Evolutionary conservation across 2,113 vertebrate species (phyloP), one percentile per base, ranked within the genome.

Genomic region (Salvelinus namaycush): DNA sequence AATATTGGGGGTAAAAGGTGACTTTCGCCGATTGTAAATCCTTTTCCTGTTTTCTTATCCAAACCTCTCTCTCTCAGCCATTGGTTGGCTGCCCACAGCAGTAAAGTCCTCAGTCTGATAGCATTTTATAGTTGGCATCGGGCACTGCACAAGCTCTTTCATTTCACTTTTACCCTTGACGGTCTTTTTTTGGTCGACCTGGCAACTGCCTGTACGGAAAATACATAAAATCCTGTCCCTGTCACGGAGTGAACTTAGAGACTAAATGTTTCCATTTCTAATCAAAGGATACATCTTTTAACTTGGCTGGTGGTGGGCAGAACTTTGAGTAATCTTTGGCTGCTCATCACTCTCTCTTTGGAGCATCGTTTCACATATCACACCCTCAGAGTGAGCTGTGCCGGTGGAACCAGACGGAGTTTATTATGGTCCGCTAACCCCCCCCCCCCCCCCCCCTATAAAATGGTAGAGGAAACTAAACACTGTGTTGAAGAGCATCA

Each of bases 1-100:
- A 91, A 88, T 92, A 90, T 90, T 87, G 84, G 79, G 87, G 87
- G 84, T 90, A 89, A 92, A 91, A 83, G 85, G 81, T 73, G 80
- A 87, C 22, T 1, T n/a, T 81, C 72, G 84, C 70, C 82, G 54
- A 71, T 76, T 74, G 67, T 89, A 87, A 90, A 92, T 90, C 77
- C 76, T 44, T 44, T 44, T 44, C 64, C 82, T 77, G 83, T 70
- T 85, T 84, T 73, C 68, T 70, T 85, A 84, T 86, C 86, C 39
- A 44, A 44, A 44, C 2, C 68, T 62, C 39, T 31, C 27, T 44
- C 59, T 48, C 5, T 22, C 60, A 26, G 20, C 49, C 26, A 74
- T 74, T 90, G 88, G 90, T 86, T 84, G 83, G 82, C 59, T 59
- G 78, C 85, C 87, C 64, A 72, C 29, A 86, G 87, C 86, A 82